These are phyloP conservation scores for Sinopyrophorus schimmeli DNA, from an alignment of 2,888 invertebrate species.

Conservation along the genomic window DNA sequence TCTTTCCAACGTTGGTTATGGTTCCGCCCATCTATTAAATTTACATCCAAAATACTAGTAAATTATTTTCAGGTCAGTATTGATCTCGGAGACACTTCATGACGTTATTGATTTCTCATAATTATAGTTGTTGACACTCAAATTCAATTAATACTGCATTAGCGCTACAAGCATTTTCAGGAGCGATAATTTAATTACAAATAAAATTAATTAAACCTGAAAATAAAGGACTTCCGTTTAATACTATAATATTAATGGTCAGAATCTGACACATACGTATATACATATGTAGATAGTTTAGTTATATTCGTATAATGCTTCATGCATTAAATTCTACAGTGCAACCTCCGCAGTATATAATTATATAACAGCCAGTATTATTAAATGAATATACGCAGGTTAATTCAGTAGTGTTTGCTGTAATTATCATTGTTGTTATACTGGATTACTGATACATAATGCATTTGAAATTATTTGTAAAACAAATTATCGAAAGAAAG, in stretches of 20 bases:
- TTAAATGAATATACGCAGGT: constrained; percentile 1
- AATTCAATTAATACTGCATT: constrained; percentile 47
- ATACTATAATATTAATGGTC: too few species aligned
- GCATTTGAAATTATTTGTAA: too few species aligned
- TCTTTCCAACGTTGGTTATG: too few species aligned
- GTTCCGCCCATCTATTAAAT: too few species aligned
- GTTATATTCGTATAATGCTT: not conserved
- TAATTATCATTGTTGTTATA: too few species aligned
- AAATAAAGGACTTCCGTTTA: constrained; percentile 8
- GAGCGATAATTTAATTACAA: constrained; percentile 42
- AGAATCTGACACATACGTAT: too few species aligned
- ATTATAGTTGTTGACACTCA: constrained; percentile 36
- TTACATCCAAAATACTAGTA: too few species aligned
- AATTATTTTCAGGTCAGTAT: constrained; percentile 4
- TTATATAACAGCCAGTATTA: constrained; percentile 2
- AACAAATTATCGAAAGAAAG: too few species aligned
- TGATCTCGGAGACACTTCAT: constrained; percentile 1
- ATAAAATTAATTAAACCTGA: constrained; percentile 38
- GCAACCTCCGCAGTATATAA: not conserved
- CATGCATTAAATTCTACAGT: constrained; percentile 1
- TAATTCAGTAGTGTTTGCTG: not conserved
- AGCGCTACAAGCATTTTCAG: constrained; percentile 38
- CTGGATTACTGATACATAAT: too few species aligned
- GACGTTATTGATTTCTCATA: constrained; percentile 18
- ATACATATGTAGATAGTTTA: too few species aligned